Evolutionary conservation across 2,113 vertebrate species (phyloP).

Genomic region (Vireo altiloquus): DNA sequence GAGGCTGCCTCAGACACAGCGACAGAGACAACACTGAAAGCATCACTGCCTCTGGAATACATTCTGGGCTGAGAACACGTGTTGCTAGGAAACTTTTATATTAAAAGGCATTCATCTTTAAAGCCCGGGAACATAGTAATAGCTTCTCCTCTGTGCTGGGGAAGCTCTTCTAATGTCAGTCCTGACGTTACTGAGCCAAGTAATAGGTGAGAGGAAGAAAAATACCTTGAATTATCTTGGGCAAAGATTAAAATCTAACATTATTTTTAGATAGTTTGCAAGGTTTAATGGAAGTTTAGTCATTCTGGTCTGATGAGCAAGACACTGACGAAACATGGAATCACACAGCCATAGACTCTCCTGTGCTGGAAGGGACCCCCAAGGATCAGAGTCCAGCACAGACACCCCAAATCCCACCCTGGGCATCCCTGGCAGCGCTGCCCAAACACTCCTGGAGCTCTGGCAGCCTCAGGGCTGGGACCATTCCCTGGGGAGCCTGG

Average conservation of each 20-base stretch:
- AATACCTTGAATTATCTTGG: not conserved
- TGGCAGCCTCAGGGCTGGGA: not conserved
- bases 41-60: not conserved
- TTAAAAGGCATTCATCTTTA: constrained; percentile 42
- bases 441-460: not conserved
- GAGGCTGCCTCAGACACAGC: not conserved
- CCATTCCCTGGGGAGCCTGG: not conserved
- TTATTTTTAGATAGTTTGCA: not conserved
- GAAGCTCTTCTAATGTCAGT: constrained; percentile 19
- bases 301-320: not conserved
- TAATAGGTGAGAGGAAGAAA: not conserved
- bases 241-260: not conserved
- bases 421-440: not conserved
- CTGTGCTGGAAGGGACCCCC: not conserved
- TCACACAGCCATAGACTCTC: not conserved
- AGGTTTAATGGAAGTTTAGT: not conserved
- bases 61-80: not conserved
- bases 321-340: not conserved
- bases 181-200: not conserved
- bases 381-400: not conserved
- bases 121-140: not conserved
- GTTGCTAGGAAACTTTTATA: constrained; percentile 62
- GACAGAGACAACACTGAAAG: not conserved
- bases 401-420: not conserved
- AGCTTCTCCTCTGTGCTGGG: not conserved